Evolutionary conservation across 2,797 vertebrate genomes (phyloP).

Genomic region (Ptychobarbus kaznakovi): DNA sequence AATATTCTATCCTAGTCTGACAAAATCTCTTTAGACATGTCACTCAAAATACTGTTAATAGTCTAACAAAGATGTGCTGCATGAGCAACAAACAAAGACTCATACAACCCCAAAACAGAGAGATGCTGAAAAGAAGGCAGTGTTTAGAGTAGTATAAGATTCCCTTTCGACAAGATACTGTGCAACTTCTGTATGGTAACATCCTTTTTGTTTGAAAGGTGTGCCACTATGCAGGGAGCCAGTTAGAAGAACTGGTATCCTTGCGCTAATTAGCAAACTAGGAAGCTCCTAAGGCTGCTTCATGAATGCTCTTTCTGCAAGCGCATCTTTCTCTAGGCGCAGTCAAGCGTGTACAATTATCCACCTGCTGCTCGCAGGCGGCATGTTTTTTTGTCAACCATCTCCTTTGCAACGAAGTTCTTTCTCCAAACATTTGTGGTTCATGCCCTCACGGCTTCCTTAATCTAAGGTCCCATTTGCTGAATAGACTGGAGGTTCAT

Average conservation of each 20-base stretch:
- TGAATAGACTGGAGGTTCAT: conserved; percentile 57
- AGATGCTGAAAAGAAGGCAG: conserved; percentile 36
- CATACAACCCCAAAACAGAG: conserved; percentile 61
- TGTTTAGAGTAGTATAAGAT: conserved; percentile 58
- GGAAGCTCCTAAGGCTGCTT: conserved; percentile 60
- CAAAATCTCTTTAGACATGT: conserved; percentile 31
- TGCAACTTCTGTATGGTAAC: conserved; percentile 67
- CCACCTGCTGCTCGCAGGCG: conserved; percentile 79
- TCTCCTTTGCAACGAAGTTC: conserved; percentile 66
- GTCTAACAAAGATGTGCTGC: conserved; percentile 37
- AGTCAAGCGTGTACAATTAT: conserved; percentile 76
- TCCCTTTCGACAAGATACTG: conserved; percentile 68
- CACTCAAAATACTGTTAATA: conserved; percentile 35
- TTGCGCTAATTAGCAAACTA: conserved; percentile 77
- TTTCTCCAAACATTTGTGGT: conserved; percentile 63
- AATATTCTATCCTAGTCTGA: not conserved
- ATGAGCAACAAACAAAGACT: conserved; percentile 60
- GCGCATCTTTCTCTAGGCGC: conserved; percentile 72
- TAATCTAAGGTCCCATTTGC: conserved; percentile 53
- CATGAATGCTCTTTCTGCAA: conserved; percentile 75
- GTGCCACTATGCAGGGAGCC: conserved; percentile 64
- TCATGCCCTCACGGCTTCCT: conserved; percentile 55
- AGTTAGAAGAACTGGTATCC: conserved; percentile 65
- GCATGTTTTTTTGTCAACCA: conserved; percentile 61
- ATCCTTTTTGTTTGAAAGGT: conserved; percentile 70